phyloP scores from a whole-genome alignment of 2,797 vertebrate species.

The Dallia pectoralis region DNA sequence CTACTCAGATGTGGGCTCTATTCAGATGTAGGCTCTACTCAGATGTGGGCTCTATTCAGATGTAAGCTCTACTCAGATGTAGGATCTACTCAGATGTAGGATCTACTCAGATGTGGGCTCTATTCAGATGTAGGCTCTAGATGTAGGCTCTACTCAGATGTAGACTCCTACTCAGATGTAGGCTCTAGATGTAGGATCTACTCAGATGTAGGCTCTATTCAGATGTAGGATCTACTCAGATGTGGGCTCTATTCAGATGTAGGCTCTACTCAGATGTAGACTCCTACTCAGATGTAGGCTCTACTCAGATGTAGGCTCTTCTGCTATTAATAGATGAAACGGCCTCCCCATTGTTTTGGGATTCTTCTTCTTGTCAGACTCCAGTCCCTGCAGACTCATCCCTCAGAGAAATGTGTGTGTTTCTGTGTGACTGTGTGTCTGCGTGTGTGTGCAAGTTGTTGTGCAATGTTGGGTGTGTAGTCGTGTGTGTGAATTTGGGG shows the following conservation, averaged over 20 bases:
- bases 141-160: slow-evolving; percentile 14
- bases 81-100: slow-evolving; percentile 12
- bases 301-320: neutral
- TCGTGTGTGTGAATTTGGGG: slow-evolving; percentile 5
- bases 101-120: too few species aligned
- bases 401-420: slow-evolving; percentile 5
- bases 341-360: slow-evolving; percentile 56
- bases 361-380: neutral
- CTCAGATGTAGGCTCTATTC: slow-evolving; percentile 11
- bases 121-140: too few species aligned
- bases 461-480: neutral
- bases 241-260: too few species aligned
- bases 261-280: slow-evolving; percentile 11
- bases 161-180: too few species aligned
- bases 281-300: slow-evolving; percentile 16
- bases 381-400: slow-evolving; percentile 29
- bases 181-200: slow-evolving; percentile 13
- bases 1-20: too few species aligned
- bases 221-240: slow-evolving; percentile 11
- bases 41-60: too few species aligned
- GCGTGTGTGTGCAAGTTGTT: slow-evolving; percentile 4
- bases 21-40: slow-evolving; percentile 11
- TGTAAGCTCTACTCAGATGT: slow-evolving; percentile 13
- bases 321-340: slow-evolving; percentile 35
- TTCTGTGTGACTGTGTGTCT: neutral